A percentile compares a stretch with the other conserved stretches of the same genome.
phyloP scores from a whole-genome alignment of 2,797 vertebrate species.

The Syndactyla subalaris region DNA sequence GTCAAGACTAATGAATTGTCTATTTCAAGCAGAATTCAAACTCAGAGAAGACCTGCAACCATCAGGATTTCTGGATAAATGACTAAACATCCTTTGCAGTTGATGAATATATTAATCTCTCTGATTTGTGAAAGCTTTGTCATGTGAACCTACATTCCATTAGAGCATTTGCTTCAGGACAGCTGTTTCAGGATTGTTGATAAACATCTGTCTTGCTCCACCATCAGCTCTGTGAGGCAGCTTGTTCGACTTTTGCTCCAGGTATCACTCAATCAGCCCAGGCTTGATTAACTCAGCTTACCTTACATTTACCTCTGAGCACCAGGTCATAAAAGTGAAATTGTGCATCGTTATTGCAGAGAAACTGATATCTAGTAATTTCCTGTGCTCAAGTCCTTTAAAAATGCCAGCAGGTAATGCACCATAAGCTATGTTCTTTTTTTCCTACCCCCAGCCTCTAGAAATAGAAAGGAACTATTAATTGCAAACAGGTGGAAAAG shows the following conservation, averaged over 20 bases:
- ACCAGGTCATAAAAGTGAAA: slow-evolving; percentile 1
- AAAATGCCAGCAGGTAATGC: not conserved
- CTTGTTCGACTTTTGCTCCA: not conserved
- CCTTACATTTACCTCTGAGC: not conserved
- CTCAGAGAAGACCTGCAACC: not conserved
- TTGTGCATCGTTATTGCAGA: not conserved
- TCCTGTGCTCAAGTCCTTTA: not conserved
- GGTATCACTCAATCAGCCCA: not conserved
- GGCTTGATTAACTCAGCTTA: slow-evolving; percentile 15
- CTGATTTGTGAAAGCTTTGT: not conserved
- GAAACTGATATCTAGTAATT: not conserved
- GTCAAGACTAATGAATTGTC: not conserved
- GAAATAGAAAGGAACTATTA: not conserved
- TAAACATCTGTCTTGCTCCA: not conserved
- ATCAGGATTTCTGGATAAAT: not conserved
- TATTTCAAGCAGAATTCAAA: not conserved
- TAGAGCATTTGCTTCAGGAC: not conserved
- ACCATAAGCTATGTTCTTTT: not conserved
- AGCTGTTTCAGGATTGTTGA: not conserved
- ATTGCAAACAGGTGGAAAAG: not conserved
- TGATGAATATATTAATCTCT: not conserved
- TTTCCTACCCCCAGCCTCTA: not conserved
- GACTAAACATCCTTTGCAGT: not conserved
- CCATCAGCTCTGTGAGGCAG: not conserved
- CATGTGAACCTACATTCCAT: not conserved